These are phyloP conservation scores for Drosophila maculinotata DNA, from an alignment of 2,888 invertebrate genomes.

Conservation along the genomic window DNA sequence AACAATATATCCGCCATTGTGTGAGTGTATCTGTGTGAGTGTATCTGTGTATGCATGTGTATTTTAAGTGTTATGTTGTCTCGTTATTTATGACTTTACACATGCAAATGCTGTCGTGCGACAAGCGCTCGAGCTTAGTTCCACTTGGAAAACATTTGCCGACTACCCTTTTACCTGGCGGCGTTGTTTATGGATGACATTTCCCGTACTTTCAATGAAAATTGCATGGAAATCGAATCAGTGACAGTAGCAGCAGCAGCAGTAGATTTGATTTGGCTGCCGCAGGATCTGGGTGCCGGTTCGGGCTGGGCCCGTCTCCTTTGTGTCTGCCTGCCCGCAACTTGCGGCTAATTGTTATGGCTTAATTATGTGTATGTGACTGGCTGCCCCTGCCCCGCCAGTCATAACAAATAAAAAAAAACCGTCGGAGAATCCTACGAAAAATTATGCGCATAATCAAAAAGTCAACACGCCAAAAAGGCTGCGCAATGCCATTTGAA, in stretches of 20 bases:
- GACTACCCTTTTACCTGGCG: conserved; percentile 63
- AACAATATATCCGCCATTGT: conserved; percentile 34
- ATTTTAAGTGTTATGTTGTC: conserved; percentile 75
- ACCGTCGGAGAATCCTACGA: conserved; percentile 34
- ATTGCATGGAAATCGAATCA: conserved; percentile 79
- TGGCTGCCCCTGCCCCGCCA: conserved; percentile 27
- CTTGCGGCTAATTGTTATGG: conserved; percentile 71
- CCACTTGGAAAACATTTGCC: conserved; percentile 43
- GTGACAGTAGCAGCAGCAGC: conserved; percentile 34
- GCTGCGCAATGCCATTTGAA: conserved; percentile 74
- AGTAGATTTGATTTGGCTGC: conserved; percentile 65
- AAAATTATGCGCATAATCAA: conserved; percentile 84
- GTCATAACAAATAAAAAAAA: conserved; percentile 53
- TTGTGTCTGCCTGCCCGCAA: conserved; percentile 12
- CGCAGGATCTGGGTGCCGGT: not conserved
- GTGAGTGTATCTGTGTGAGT: conserved; percentile 20
- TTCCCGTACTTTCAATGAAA: conserved; percentile 75
- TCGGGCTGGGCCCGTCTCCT: too few relatives aligned
- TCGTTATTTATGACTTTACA: conserved; percentile 83
- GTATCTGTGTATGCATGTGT: conserved; percentile 37
- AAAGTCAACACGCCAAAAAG: conserved; percentile 78
- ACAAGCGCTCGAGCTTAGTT: conserved; percentile 75
- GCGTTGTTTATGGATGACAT: conserved; percentile 78
- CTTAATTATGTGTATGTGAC: conserved; percentile 70
- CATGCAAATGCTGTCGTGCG: conserved; percentile 81